These are phyloP conservation scores for Tragelaphus oryx DNA, from an alignment of 2,797 vertebrate species.

Conservation along the genomic window DNA sequence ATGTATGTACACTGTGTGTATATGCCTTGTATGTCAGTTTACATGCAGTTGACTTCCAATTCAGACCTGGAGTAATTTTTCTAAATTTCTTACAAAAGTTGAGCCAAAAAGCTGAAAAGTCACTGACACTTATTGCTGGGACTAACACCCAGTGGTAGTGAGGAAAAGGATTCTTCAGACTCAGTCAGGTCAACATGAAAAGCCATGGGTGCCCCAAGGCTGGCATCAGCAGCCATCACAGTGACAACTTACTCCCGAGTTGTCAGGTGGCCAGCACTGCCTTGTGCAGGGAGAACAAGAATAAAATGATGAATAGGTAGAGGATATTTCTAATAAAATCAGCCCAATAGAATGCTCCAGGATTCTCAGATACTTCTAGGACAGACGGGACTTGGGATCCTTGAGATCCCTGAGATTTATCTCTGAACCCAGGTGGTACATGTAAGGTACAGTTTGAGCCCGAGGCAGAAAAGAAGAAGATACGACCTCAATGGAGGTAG, in stretches of 20 bases:
- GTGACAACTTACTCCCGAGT: background rate
- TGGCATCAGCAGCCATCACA: fast-evolving
- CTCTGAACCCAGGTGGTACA: background rate
- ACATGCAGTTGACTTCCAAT: background rate
- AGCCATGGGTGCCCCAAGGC: background rate
- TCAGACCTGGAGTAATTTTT: background rate
- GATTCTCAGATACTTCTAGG: background rate
- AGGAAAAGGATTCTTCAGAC: background rate
- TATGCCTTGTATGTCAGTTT: background rate
- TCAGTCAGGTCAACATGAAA: background rate
- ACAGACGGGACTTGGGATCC: background rate
- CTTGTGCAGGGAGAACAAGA: background rate
- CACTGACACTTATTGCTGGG: background rate
- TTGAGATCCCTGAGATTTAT: background rate
- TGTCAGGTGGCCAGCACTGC: too few relatives aligned
- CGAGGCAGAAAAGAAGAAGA: background rate
- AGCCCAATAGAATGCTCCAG: background rate
- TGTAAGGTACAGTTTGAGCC: background rate
- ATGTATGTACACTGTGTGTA: background rate
- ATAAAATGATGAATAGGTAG: background rate
- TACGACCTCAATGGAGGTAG: background rate
- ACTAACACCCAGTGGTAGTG: background rate
- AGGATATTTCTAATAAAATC: background rate
- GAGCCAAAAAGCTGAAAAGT: background rate
- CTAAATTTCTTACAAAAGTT: background rate